A percentile compares a stretch with the other conserved stretches of the same genome.
Conservation (phyloP, 2,797 vertebrate species). For the Hephaestus fuliginosus region DNA sequence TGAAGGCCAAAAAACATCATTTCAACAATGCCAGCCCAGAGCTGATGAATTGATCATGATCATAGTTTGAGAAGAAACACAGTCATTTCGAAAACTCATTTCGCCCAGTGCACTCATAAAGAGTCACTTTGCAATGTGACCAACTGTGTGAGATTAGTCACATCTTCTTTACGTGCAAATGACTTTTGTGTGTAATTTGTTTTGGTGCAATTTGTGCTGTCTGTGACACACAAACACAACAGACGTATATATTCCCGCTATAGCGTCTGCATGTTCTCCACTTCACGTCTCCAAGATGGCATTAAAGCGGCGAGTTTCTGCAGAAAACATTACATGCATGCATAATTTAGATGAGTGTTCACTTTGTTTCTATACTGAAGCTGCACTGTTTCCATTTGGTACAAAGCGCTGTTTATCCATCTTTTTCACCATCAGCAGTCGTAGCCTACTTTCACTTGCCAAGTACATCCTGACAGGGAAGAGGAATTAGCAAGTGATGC, state of each 20-base stretch:
- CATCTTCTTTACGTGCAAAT: constrained; percentile 47
- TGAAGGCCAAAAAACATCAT: neutral
- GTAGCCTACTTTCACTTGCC: constrained; percentile 32
- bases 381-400: constrained; percentile 24
- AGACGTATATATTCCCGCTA: constrained; percentile 11
- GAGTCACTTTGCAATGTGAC: neutral
- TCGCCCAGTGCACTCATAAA: neutral
- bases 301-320: neutral
- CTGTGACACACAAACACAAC: constrained; percentile 16
- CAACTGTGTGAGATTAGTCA: constrained; percentile 13
- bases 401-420: constrained; percentile 40
- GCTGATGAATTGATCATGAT: neutral
- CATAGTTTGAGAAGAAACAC: constrained; percentile 6
- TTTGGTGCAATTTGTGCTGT: constrained; percentile 10
- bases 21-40: neutral
- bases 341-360: constrained; percentile 51
- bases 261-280: constrained; percentile 1
- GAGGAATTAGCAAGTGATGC: constrained; percentile 46
- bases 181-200: constrained; percentile 34
- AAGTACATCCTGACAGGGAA: constrained; percentile 36
- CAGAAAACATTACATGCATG: constrained; percentile 33
- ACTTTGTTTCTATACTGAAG: constrained; percentile 30
- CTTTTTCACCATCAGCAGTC: constrained; percentile 33
- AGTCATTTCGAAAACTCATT: neutral
- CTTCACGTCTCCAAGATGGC: constrained; percentile 4